phyloP scores from a whole-genome alignment of 2,888 invertebrate genomes.

The Nemapogon koenigi region DNA sequence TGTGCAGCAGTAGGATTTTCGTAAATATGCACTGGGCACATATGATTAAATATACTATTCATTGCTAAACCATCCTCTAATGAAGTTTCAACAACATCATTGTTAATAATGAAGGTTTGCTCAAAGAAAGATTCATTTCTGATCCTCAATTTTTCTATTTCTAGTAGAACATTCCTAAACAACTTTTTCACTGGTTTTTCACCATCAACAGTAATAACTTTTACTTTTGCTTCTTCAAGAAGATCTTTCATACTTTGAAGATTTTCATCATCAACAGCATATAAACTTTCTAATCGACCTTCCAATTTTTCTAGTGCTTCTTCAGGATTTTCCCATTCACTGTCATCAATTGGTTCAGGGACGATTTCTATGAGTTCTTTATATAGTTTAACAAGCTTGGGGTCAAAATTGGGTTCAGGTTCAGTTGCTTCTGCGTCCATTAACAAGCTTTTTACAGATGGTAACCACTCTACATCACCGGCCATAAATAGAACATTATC shows the following conservation, averaged over 20 bases:
- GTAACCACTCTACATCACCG: slow-evolving; percentile 4
- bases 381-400: slow-evolving; percentile 37
- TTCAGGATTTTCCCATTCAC: slow-evolving; percentile 53
- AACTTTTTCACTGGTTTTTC: slow-evolving; percentile 36
- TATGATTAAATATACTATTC: slow-evolving; percentile 67
- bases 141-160: slow-evolving; percentile 35
- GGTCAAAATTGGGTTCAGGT: slow-evolving; percentile 39
- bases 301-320: slow-evolving; percentile 50
- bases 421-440: slow-evolving; percentile 8
- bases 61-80: slow-evolving; percentile 66
- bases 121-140: slow-evolving; percentile 62
- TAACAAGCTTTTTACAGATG: background rate
- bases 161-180: slow-evolving; percentile 26
- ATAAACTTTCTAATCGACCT: slow-evolving; percentile 43
- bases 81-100: slow-evolving; percentile 63
- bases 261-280: slow-evolving; percentile 47
- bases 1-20: slow-evolving; percentile 49
- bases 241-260: slow-evolving; percentile 38
- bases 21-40: slow-evolving; percentile 69
- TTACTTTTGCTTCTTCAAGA: slow-evolving; percentile 45
- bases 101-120: slow-evolving; percentile 55
- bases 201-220: slow-evolving; percentile 42
- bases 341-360: slow-evolving; percentile 53
- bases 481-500: slow-evolving; percentile 20
- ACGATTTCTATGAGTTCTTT: slow-evolving; percentile 41